These are phyloP conservation scores for Hapalemur alaotrensis DNA, from an alignment of 2,797 vertebrate species.

Conservation along the genomic window DNA sequence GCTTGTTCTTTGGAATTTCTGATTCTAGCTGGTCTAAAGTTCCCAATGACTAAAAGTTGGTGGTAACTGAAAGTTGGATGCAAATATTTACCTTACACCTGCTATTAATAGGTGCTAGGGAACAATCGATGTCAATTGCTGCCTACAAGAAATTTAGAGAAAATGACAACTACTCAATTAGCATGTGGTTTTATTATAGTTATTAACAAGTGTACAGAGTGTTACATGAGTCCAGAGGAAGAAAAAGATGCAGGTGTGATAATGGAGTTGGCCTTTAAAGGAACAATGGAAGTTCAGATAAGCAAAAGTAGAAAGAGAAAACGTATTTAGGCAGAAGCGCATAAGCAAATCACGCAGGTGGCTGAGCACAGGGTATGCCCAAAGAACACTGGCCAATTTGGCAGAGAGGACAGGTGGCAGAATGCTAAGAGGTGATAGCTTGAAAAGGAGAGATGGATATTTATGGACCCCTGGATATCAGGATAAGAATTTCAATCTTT, in stretches of 20 bases:
- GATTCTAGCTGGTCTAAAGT: background rate
- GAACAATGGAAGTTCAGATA: background rate
- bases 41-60: background rate
- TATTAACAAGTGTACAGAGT: background rate
- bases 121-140: background rate
- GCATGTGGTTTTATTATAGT: background rate
- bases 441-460: background rate
- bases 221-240: background rate
- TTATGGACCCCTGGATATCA: background rate
- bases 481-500: background rate
- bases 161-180: background rate
- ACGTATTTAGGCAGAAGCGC: background rate
- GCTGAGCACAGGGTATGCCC: background rate
- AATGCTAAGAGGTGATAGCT: background rate
- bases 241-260: background rate
- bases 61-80: conserved; percentile 2
- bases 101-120: background rate
- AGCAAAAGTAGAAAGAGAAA: background rate
- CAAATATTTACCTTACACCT: background rate
- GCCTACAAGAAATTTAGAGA: background rate
- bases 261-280: background rate
- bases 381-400: background rate
- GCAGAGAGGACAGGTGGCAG: background rate
- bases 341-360: background rate
- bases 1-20: background rate